phyloP scores from a whole-genome alignment of 2,113 vertebrate genomes.

The Ageneiosus marmoratus region DNA sequence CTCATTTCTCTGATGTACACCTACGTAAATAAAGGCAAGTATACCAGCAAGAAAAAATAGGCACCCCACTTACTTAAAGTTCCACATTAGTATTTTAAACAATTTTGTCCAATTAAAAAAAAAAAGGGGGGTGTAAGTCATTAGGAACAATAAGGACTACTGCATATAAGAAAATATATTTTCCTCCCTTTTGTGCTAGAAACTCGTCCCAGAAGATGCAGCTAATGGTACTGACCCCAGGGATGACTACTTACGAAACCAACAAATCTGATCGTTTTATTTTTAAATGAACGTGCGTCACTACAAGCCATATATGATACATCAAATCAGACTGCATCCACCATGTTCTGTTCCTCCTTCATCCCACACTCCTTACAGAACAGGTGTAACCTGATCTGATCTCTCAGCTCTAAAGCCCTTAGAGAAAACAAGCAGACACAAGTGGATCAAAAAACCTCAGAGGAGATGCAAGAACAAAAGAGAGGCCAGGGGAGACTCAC shows the following conservation, averaged over 20 bases:
- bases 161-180: neutral
- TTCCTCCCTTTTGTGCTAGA: neutral
- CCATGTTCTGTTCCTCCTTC: neutral
- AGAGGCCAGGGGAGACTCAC: slow-evolving; percentile 71
- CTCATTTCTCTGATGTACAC: neutral
- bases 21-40: neutral
- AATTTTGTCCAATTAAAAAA: neutral
- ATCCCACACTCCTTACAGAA: too few species aligned
- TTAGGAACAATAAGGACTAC: neutral
- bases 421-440: neutral
- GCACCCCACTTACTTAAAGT: neutral
- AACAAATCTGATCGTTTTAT: neutral
- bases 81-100: neutral
- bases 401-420: neutral
- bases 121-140: too few species aligned
- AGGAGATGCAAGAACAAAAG: slow-evolving; percentile 1
- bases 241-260: neutral
- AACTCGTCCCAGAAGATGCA: neutral
- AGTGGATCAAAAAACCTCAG: slow-evolving; percentile 71
- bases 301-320: neutral
- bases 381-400: neutral
- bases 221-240: neutral
- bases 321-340: neutral
- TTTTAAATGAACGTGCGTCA: neutral
- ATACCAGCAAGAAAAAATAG: neutral